Conservation (phyloP, 2,797 vertebrate genomes). For the Micropoecilia bifurca region DNA sequence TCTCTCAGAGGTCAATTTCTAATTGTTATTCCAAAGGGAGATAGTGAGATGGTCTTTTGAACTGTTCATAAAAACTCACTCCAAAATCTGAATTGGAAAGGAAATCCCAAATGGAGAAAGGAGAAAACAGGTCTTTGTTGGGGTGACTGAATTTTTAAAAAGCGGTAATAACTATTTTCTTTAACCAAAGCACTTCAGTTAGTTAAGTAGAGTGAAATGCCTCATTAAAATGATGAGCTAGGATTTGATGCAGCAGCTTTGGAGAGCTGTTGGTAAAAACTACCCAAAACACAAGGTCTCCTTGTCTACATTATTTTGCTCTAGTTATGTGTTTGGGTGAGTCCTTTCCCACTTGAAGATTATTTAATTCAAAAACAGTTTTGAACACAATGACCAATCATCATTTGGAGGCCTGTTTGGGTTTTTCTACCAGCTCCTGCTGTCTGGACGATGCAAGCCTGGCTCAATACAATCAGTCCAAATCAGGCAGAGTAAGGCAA, state of each 20-base stretch:
- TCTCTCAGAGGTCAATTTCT: background rate
- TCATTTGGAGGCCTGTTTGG: background rate
- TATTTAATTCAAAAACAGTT: background rate
- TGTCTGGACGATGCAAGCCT: background rate
- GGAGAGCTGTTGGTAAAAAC: background rate
- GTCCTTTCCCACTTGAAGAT: background rate
- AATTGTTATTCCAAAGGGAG: background rate
- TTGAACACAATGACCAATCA: background rate
- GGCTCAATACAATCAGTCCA: background rate
- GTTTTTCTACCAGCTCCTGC: background rate
- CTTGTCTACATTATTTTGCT: background rate
- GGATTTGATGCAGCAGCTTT: background rate
- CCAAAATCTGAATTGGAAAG: background rate
- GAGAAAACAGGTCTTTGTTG: background rate
- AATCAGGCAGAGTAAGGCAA: background rate
- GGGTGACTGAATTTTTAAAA: background rate
- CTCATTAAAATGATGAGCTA: background rate
- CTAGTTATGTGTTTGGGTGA: background rate
- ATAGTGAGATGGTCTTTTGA: background rate
- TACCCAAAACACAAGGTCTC: background rate
- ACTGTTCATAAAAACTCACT: background rate
- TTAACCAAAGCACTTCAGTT: slow-evolving; percentile 1
- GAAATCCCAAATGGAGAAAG: background rate
- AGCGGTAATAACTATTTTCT: background rate
- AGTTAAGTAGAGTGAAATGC: background rate